Evolutionary conservation across 2,113 vertebrate genomes (phyloP).

Genomic region (Alligator sinensis): DNA sequence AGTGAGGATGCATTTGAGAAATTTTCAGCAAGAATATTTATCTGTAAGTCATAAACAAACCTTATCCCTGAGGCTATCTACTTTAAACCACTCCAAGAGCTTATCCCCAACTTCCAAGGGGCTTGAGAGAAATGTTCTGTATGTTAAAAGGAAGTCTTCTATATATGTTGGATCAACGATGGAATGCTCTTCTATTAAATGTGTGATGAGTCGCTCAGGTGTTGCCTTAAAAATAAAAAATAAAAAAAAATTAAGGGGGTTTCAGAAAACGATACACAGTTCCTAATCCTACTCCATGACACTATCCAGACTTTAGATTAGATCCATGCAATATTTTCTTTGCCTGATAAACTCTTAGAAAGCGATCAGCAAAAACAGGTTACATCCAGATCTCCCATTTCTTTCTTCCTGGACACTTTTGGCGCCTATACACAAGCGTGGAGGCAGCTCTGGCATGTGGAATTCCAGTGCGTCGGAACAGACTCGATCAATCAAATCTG

Average conservation of each 20-base stretch:
- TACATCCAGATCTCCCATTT: not conserved
- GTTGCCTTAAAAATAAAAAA: slow-evolving; percentile 86
- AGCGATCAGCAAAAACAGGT: rapidly evolving
- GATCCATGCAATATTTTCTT: rapidly evolving
- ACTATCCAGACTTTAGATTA: not conserved
- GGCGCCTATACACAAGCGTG: not conserved
- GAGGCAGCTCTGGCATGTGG: too few species aligned
- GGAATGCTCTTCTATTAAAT: slow-evolving; percentile 97
- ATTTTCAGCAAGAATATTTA: not conserved
- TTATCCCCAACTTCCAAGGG: slow-evolving; percentile 93
- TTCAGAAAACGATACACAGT: not conserved
- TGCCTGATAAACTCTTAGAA: not conserved
- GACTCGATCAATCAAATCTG: too few species aligned
- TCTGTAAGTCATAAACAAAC: slow-evolving; percentile 75
- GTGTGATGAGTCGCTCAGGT: slow-evolving; percentile 94
- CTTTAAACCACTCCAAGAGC: slow-evolving; percentile 95
- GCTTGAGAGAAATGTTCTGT: slow-evolving; percentile 93
- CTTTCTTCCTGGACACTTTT: not conserved
- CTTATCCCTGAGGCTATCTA: slow-evolving; percentile 93
- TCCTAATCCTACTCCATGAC: not conserved
- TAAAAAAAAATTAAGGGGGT: not conserved
- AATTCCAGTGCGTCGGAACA: too few species aligned
- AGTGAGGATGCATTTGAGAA: not conserved
- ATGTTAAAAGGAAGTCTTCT: slow-evolving; percentile 96
- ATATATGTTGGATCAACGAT: slow-evolving; percentile 98